These are phyloP conservation scores for Eolophus roseicapilla DNA, from an alignment of 2,113 vertebrate genomes.

Conservation along the genomic window DNA sequence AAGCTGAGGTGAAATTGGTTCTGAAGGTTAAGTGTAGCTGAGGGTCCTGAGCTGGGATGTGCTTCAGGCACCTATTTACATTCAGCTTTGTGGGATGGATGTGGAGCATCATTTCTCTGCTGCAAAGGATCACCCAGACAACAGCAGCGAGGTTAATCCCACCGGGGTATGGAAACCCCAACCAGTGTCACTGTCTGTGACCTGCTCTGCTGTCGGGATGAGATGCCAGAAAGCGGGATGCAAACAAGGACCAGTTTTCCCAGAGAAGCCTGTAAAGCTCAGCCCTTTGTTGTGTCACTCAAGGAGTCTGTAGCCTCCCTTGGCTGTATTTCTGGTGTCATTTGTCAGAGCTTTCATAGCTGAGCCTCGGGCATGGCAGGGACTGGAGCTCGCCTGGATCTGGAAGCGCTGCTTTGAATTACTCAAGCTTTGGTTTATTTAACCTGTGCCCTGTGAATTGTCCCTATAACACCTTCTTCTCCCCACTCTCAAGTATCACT, in stretches of 20 bases:
- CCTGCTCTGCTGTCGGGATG: rapidly evolving
- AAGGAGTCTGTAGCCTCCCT: neutral
- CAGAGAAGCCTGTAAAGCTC: rapidly evolving
- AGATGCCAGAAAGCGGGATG: neutral
- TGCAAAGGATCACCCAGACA: neutral
- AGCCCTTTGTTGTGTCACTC: neutral
- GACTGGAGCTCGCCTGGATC: neutral
- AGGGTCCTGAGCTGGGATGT: neutral
- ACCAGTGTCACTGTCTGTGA: neutral
- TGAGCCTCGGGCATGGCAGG: neutral
- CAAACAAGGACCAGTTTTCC: rapidly evolving
- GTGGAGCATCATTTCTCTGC: neutral
- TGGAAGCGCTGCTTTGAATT: neutral
- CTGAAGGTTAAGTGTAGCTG: neutral
- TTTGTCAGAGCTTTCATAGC: neutral
- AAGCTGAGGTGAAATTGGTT: neutral
- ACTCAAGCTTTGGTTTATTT: neutral
- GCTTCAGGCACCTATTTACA: neutral
- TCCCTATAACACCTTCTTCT: neutral
- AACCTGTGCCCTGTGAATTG: neutral
- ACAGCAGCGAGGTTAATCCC: neutral
- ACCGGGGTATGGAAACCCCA: rapidly evolving
- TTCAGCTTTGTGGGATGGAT: neutral
- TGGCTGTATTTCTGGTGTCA: neutral
- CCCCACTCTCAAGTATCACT: neutral